Conservation (phyloP, 2,888 invertebrate species). For the Limnephilus rhombicus region DNA sequence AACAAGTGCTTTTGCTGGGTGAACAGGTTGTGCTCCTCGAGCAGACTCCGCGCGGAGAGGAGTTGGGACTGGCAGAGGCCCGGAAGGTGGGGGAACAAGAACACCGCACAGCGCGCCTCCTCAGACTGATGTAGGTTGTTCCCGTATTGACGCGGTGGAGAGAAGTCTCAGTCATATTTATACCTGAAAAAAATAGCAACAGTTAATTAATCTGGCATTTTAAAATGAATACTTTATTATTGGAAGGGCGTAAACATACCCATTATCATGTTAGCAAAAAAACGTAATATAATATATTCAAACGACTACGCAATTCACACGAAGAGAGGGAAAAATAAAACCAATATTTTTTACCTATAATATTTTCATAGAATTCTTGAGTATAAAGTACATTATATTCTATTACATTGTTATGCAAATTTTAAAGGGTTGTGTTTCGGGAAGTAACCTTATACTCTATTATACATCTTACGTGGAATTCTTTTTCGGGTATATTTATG, state of each 20-base stretch:
- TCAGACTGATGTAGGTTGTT: slow-evolving; percentile 80
- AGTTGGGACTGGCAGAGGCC: slow-evolving; percentile 68
- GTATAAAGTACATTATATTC: background rate
- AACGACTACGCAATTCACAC: background rate
- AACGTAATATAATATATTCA: background rate
- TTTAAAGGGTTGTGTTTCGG: too few relatives aligned
- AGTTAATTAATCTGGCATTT: background rate
- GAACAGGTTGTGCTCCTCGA: slow-evolving; percentile 64
- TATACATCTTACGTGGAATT: too few relatives aligned
- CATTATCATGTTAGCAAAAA: too few relatives aligned
- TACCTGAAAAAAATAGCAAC: slow-evolving; percentile 56
- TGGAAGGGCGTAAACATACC: too few relatives aligned
- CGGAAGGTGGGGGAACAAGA: slow-evolving; percentile 68
- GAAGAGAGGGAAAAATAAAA: background rate
- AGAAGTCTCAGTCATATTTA: slow-evolving; percentile 76
- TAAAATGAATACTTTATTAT: too few relatives aligned
- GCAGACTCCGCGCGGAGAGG: slow-evolving; percentile 66
- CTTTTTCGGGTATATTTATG: too few relatives aligned
- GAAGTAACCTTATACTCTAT: too few relatives aligned
- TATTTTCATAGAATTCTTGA: background rate
- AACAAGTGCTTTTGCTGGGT: slow-evolving; percentile 54
- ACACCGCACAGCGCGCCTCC: slow-evolving; percentile 69
- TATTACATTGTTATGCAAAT: background rate
- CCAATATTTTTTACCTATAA: too few relatives aligned
- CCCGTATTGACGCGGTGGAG: slow-evolving; percentile 81